phyloP scores from a whole-genome alignment of 2,888 invertebrate species.

The Lasioglossum leucozonium region DNA sequence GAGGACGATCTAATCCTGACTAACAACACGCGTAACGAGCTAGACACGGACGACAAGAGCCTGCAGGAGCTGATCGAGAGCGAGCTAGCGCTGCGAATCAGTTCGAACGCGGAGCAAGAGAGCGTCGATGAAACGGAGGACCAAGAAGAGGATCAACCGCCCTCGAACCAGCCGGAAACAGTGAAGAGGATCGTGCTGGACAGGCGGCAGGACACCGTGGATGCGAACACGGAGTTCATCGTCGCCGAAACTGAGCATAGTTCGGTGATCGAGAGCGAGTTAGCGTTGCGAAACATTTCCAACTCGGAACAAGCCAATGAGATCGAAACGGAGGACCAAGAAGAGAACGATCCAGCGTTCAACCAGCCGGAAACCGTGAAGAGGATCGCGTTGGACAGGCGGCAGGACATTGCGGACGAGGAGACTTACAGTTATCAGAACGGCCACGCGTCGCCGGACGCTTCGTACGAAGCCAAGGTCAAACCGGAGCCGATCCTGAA shows the following conservation, averaged over 20 bases:
- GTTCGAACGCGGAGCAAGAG: constrained; percentile 70
- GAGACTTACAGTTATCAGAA: constrained; percentile 78
- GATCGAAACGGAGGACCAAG: constrained; percentile 55
- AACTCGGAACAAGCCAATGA: constrained; percentile 61
- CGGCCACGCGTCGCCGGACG: constrained; percentile 71
- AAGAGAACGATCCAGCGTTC: constrained; percentile 26
- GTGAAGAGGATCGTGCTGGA: constrained; percentile 78
- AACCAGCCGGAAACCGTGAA: constrained; percentile 73
- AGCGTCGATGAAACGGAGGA: constrained; percentile 55
- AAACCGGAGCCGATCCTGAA: constrained; percentile 39
- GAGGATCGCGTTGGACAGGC: constrained; percentile 75
- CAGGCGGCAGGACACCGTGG: constrained; percentile 66
- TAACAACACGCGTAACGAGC: constrained; percentile 80
- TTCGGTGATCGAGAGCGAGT: constrained; percentile 78
- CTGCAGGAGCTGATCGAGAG: constrained; percentile 83
- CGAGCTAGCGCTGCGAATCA: constrained; percentile 81
- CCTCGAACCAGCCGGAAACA: constrained; percentile 66
- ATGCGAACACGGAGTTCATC: constrained; percentile 79
- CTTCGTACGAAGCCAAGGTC: constrained; percentile 19
- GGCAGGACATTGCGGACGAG: constrained; percentile 71
- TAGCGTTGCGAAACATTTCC: constrained; percentile 80
- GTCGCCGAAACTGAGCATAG: constrained; percentile 79
- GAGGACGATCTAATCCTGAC: constrained; percentile 79
- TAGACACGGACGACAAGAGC: constrained; percentile 81
- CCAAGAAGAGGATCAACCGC: constrained; percentile 41